Evolutionary conservation across 2,113 vertebrate genomes (phyloP).

Genomic region (Clupea harengus): DNA sequence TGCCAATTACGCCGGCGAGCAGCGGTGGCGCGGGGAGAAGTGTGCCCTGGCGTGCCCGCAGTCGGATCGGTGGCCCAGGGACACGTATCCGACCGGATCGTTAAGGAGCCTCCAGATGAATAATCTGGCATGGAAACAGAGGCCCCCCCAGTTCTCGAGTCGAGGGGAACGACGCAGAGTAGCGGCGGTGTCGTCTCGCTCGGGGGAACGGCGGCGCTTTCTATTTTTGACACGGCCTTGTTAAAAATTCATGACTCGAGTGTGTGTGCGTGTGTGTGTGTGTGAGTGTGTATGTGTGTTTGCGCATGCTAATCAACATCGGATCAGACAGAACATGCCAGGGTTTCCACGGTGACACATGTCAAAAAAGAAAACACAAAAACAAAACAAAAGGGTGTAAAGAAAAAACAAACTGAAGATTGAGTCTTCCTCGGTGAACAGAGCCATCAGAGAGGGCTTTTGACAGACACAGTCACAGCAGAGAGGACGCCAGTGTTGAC

Average conservation of each 20-base stretch:
- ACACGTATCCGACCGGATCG: too few relatives aligned
- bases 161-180: background rate
- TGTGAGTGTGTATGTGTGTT: background rate
- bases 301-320: background rate
- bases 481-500: background rate
- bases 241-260: background rate
- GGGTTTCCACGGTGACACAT: background rate
- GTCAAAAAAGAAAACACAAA: background rate
- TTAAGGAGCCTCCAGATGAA: background rate
- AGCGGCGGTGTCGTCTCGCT: background rate
- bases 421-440: background rate
- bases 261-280: background rate
- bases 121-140: background rate
- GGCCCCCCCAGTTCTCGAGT: background rate
- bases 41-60: too few relatives aligned
- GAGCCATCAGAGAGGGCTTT: background rate
- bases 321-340: background rate
- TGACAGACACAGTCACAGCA: background rate
- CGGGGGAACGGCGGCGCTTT: background rate
- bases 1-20: too few relatives aligned
- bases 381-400: background rate
- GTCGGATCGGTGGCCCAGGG: too few relatives aligned
- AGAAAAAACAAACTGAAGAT: background rate
- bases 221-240: background rate
- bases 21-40: too few relatives aligned